Evolutionary conservation across 2,113 vertebrate genomes (phyloP).

Genomic region (Carollia perspicillata): DNA sequence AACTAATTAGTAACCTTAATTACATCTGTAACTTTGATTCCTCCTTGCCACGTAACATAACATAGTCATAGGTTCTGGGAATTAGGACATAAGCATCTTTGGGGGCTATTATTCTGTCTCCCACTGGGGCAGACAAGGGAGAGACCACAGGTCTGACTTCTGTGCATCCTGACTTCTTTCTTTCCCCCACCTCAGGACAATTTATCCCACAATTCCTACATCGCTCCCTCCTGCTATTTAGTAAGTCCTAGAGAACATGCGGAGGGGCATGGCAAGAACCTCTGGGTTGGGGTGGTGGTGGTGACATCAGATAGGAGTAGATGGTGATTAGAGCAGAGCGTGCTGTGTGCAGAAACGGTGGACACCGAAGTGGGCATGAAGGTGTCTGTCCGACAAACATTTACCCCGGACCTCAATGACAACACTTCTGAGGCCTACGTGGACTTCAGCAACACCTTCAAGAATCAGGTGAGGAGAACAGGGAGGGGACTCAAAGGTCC

Average conservation of each 20-base stretch:
- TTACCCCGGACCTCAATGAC: background rate
- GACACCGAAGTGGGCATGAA: background rate
- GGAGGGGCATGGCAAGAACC: background rate
- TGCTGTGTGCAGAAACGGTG: slow-evolving; percentile 1
- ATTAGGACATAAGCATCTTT: background rate
- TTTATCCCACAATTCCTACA: background rate
- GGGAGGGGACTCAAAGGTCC: background rate
- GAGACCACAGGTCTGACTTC: background rate
- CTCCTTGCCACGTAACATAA: background rate
- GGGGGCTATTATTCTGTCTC: background rate
- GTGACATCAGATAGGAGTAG: background rate
- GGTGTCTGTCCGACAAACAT: slow-evolving; percentile 38
- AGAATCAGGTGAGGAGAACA: slow-evolving; percentile 46
- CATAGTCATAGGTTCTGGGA: background rate
- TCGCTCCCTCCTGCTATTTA: background rate
- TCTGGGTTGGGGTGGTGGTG: background rate
- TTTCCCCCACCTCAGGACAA: background rate
- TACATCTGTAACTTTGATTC: background rate
- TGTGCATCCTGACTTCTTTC: background rate
- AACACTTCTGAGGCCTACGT: background rate
- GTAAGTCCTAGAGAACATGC: background rate
- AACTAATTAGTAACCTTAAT: background rate
- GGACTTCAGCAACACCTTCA: slow-evolving; percentile 13
- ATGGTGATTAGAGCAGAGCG: background rate
- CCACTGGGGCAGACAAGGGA: background rate